Percentiles rank a stretch among this genome's conserved stretches.
phyloP scores from a whole-genome alignment of 1,140 invertebrate genomes.

The Hycleus phaleratus region DNA sequence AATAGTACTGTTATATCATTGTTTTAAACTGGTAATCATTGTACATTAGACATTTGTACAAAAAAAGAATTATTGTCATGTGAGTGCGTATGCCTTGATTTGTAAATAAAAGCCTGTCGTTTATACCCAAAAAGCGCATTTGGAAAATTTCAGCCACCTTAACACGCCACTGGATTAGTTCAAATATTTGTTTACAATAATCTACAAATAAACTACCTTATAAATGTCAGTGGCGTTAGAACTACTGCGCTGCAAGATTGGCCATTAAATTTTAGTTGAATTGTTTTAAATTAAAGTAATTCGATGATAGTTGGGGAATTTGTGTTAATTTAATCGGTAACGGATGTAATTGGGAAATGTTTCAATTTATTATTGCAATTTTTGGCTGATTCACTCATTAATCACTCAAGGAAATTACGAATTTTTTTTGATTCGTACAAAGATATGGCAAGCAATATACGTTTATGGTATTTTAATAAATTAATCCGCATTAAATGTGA shows the following conservation, averaged over 20 bases:
- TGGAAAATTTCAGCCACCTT: too few species aligned
- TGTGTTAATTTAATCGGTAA: too few species aligned
- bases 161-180: too few species aligned
- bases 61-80: slow-evolving; percentile 28
- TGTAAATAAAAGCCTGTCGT: slow-evolving; percentile 35
- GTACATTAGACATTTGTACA: slow-evolving; percentile 26
- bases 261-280: too few species aligned
- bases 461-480: slow-evolving; percentile 29
- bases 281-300: too few species aligned
- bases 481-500: slow-evolving; percentile 19
- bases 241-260: too few species aligned
- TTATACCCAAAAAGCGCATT: slow-evolving; percentile 17
- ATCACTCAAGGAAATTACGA: background rate
- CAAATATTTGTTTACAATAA: too few species aligned
- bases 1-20: slow-evolving; percentile 24
- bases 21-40: slow-evolving; percentile 14
- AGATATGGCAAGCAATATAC: slow-evolving; percentile 12
- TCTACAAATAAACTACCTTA: too few species aligned
- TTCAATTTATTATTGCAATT: background rate
- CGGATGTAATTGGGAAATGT: too few species aligned
- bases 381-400: background rate
- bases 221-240: too few species aligned
- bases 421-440: background rate
- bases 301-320: too few species aligned
- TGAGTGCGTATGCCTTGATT: slow-evolving; percentile 35